Conservation (phyloP, 2,113 vertebrate species). For the human region DNA sequence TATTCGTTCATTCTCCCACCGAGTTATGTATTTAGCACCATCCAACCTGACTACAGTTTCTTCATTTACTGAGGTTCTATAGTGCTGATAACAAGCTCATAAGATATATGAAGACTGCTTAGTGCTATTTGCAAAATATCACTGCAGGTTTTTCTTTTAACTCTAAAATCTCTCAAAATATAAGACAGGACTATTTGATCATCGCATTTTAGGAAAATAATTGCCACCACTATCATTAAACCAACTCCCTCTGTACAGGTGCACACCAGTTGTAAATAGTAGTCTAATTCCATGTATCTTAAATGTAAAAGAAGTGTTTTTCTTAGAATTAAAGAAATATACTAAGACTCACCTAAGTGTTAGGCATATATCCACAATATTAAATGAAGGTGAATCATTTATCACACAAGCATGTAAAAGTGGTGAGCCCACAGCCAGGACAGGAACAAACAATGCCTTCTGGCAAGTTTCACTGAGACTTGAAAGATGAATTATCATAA, state of each 20-base stretch:
- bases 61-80: background rate
- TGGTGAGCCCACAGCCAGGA: background rate
- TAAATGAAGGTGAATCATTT: background rate
- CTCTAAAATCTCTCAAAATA: background rate
- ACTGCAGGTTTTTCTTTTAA: background rate
- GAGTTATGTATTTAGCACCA: background rate
- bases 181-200: background rate
- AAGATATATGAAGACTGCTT: background rate
- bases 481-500: background rate
- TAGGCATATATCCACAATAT: too few relatives aligned
- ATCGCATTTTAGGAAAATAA: background rate
- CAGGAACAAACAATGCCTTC: too few relatives aligned
- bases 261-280: background rate
- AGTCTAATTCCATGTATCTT: background rate
- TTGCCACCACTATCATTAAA: background rate
- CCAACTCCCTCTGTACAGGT: background rate
- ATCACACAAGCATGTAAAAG: fast-evolving
- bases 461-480: background rate
- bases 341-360: background rate
- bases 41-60: background rate
- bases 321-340: background rate
- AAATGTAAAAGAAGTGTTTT: background rate
- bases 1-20: background rate
- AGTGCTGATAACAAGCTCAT: background rate
- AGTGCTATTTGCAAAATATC: background rate